Evolutionary conservation across 2,113 vertebrate species (phyloP).

Genomic region (Cynocephalus volans): DNA sequence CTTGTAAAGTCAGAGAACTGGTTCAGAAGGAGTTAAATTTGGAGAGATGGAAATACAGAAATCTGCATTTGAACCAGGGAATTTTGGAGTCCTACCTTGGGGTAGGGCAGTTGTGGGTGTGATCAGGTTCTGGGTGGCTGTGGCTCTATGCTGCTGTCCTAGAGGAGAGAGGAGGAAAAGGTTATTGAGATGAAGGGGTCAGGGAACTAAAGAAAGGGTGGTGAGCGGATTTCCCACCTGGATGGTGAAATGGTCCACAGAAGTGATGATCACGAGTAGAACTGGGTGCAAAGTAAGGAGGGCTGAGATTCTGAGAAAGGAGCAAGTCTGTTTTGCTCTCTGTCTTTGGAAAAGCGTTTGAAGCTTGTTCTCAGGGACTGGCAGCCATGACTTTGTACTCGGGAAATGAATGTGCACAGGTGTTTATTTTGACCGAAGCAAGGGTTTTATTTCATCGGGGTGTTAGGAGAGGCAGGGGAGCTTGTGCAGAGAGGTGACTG

Average conservation of each 20-base stretch:
- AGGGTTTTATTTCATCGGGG: background rate
- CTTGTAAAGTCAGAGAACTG: background rate
- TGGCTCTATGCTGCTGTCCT: background rate
- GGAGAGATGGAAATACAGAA: background rate
- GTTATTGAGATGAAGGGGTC: background rate
- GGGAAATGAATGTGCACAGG: conserved; percentile 2
- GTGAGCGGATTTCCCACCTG: rapidly evolving
- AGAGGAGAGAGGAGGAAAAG: background rate
- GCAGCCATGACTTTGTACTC: background rate
- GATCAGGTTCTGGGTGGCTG: background rate
- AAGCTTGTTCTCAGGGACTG: background rate
- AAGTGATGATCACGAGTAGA: background rate
- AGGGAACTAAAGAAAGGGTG: background rate
- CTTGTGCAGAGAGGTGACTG: background rate
- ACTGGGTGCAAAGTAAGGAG: background rate
- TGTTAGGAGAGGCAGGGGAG: rapidly evolving
- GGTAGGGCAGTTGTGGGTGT: background rate
- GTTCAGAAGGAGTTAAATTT: background rate
- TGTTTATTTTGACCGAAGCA: background rate
- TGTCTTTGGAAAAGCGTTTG: background rate
- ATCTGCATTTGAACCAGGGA: background rate
- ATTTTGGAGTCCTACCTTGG: background rate
- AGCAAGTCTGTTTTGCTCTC: background rate
- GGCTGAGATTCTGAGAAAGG: background rate
- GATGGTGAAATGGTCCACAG: rapidly evolving